Evolutionary conservation across 2,888 invertebrate species (phyloP).

Genomic region (Tetragnatha montana): DNA sequence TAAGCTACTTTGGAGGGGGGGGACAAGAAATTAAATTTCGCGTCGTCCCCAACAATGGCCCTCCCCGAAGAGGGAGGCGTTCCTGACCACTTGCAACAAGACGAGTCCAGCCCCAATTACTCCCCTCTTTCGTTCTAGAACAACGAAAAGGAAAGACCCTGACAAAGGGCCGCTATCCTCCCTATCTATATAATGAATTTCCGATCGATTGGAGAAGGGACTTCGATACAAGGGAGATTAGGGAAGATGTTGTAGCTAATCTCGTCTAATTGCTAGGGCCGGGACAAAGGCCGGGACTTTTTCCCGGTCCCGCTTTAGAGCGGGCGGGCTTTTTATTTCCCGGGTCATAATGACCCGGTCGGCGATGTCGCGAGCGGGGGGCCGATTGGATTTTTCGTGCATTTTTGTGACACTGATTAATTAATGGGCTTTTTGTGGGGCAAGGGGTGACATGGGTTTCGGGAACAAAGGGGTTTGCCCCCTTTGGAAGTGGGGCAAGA

Average conservation of each 20-base stretch:
- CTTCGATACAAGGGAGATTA: conserved; percentile 39
- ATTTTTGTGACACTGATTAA: not conserved
- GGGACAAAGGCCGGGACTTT: conserved; percentile 23
- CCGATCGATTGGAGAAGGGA: conserved; percentile 43
- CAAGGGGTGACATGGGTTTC: too few species aligned
- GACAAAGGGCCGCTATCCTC: conserved; percentile 5
- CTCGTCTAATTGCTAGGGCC: conserved; percentile 37
- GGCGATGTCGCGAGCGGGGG: not conserved
- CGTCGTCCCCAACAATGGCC: not conserved
- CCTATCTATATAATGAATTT: conserved; percentile 49
- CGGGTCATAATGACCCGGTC: not conserved
- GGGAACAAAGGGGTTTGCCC: too few species aligned
- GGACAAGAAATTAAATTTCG: not conserved
- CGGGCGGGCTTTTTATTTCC: conserved; percentile 12
- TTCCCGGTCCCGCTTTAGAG: not conserved
- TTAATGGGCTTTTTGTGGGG: not conserved
- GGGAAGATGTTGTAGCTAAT: conserved; percentile 21
- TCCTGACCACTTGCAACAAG: conserved; percentile 14
- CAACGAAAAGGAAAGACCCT: conserved; percentile 31
- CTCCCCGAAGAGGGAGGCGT: conserved; percentile 21
- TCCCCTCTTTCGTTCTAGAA: conserved; percentile 32
- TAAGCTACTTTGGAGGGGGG: not conserved
- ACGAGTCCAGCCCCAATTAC: conserved; percentile 13
- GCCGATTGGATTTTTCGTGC: not conserved
- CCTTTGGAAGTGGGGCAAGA: too few species aligned